Evolutionary conservation across 2,888 invertebrate genomes (phyloP), one percentile per base, ranked within the genome.

Genomic region (Rotaria magnacalcarata): DNA sequence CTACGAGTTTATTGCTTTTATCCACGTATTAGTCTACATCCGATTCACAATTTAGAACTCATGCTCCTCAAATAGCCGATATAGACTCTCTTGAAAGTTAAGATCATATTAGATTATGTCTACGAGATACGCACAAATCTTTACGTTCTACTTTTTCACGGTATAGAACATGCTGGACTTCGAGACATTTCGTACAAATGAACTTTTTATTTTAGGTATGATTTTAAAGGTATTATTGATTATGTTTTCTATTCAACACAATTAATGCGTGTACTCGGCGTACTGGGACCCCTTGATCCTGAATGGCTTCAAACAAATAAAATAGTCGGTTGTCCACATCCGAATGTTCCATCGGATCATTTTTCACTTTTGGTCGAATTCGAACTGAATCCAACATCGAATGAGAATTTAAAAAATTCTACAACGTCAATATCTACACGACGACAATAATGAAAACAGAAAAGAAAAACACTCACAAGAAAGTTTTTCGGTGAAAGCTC

Each of bases 171-270:
- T 2, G 34, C 34, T 34, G 34, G 34, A 34, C 34, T 34, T 2
- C 34, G 34, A 34, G 34, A 34, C 34, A 34, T 34, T 34, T 34
- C 34, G 34, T 2, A 52, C 16, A 52, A 16, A 52, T 50, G 10
- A 52, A 52, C 7, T 84, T 52, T 87, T 80, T 92, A 84, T 89
- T 93, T 75, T 93, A 96, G 96, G 90, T 96, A 96, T 92, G 97
- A 99, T 92, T 99, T 99, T 93, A 97, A 98, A 92, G 99, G 98
- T 89, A 96, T 98, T 91, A 99, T 99, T 91, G 99, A 99, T 93
- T 99, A 99, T 93, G 97, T 99, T 92, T 98, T 99, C 93, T 97
- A 96, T 92, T 96, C 97, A 88, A 95, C 96, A 91, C 95, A 95
- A 91, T 95, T 95, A 90, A 96, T 99, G 95, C 95, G 95, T 89